These are phyloP conservation scores for Origma solitaria DNA, from an alignment of 2,113 vertebrate genomes.

Conservation along the genomic window DNA sequence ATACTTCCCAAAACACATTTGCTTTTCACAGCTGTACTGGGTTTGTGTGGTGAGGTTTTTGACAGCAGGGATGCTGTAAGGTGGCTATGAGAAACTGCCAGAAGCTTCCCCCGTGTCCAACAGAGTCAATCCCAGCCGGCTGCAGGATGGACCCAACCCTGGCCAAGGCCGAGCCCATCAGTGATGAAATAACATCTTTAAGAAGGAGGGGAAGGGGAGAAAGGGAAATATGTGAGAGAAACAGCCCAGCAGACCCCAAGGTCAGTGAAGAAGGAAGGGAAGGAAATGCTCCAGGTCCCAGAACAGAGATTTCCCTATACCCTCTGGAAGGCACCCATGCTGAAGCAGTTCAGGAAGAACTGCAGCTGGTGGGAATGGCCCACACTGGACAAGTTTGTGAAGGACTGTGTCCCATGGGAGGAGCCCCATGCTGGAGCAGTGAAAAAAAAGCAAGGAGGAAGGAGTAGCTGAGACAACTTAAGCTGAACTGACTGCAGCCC, in stretches of 20 bases:
- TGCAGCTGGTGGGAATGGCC: neutral
- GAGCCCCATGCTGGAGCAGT: neutral
- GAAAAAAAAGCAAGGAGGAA: neutral
- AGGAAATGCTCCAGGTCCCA: neutral
- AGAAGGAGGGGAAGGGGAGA: neutral
- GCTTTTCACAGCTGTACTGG: neutral
- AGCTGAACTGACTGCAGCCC: neutral
- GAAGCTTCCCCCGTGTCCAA: neutral
- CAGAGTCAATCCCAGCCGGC: neutral
- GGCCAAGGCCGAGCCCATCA: neutral
- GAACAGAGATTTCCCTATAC: neutral
- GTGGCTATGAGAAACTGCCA: neutral
- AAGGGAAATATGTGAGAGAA: neutral
- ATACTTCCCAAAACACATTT: neutral
- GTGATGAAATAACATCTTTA: neutral
- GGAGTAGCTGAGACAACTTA: neutral
- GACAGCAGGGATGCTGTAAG: neutral
- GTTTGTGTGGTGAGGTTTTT: neutral
- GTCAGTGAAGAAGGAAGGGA: neutral
- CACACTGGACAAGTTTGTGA: neutral
- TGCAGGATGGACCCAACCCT: neutral
- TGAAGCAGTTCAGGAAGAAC: neutral
- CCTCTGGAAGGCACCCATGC: neutral
- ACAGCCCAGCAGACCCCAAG: neutral
- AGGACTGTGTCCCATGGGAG: neutral